These are phyloP conservation scores for Myanophis thanlyinensis DNA, from an alignment of 2,113 vertebrate species.

Conservation along the genomic window DNA sequence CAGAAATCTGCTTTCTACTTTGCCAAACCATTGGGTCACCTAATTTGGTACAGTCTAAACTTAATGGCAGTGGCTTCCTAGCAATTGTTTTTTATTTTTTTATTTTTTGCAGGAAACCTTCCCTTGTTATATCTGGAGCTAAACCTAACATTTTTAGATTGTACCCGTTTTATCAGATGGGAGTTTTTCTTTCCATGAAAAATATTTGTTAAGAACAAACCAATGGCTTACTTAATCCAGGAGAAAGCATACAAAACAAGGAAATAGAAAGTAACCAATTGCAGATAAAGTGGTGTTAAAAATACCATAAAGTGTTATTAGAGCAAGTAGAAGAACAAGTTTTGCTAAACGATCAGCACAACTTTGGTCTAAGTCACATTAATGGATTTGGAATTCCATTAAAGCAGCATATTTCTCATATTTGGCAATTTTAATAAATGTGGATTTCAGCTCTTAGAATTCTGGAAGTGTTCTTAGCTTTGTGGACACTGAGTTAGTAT, in stretches of 20 bases:
- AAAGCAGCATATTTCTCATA: neutral
- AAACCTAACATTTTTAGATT: neutral
- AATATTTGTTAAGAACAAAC: neutral
- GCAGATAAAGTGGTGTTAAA: neutral
- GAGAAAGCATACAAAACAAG: neutral
- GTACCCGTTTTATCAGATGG: neutral
- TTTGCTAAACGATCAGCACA: neutral
- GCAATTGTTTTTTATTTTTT: no score
- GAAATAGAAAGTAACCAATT: neutral
- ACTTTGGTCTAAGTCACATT: neutral
- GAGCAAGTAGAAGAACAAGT: neutral
- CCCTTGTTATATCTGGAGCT: neutral
- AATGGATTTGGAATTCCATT: neutral
- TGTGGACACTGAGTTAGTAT: neutral
- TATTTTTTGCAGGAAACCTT: neutral
- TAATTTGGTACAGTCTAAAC: neutral
- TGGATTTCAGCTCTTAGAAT: neutral
- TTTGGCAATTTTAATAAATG: neutral
- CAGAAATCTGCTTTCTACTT: neutral
- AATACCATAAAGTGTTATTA: neutral
- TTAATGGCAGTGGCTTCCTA: neutral
- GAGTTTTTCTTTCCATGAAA: neutral
- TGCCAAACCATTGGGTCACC: neutral
- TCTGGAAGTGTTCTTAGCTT: neutral
- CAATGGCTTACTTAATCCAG: neutral